Base-by-base conservation (phyloP, 2,888 invertebrate species). In the Oegoconia quadripuncta region DNA sequence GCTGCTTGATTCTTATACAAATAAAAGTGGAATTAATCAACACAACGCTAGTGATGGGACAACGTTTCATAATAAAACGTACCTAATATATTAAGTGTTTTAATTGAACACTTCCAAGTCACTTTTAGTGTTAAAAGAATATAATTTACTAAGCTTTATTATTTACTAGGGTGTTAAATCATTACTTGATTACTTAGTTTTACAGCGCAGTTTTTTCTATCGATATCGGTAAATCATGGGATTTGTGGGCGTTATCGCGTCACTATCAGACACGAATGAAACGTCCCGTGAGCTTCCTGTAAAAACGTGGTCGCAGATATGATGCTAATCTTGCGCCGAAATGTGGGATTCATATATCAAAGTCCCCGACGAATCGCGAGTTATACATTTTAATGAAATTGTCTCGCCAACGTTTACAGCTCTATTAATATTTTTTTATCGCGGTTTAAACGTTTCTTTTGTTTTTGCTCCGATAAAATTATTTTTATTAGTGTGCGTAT, bases 1-100 rank as follows among this genome's bases (percentile, higher is more conserved):
- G 79, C 79, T 76, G 81, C 68, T 64, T 71, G 66, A 75, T 73
- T 77, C 75, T 77, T 73, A 74, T 68, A 82, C 82, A 81, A 86
- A 86, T 86, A 81, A 83, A 86, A 86, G 69, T 74, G 62, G 70
- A 71, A 84, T 86, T 81, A 83, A 86, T 86, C 86, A 84, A 79
- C 66, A 54, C 56, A 52, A 33, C 49, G 51, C 52, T 77, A 79
- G 81, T 74, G 78, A 70, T 77, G 79, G 57, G 64, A 23, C n/a
- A 25, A 23, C 9, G 7, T 23, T 3, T 6, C 23, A 9, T 23
- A 7, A 23, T 20, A 7, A 20, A 20, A 20, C 4, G 7, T 20
- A 6, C 4, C 7, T n/a, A n/a, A n/a, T n/a, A n/a, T n/a, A n/a
- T n/a, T n/a, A n/a, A n/a, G n/a, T n/a, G n/a, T n/a, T n/a, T n/a